Evolutionary conservation across 2,888 invertebrate genomes (phyloP), one percentile per base, ranked within the genome.

Genomic region (Drosophila aldrichi): DNA sequence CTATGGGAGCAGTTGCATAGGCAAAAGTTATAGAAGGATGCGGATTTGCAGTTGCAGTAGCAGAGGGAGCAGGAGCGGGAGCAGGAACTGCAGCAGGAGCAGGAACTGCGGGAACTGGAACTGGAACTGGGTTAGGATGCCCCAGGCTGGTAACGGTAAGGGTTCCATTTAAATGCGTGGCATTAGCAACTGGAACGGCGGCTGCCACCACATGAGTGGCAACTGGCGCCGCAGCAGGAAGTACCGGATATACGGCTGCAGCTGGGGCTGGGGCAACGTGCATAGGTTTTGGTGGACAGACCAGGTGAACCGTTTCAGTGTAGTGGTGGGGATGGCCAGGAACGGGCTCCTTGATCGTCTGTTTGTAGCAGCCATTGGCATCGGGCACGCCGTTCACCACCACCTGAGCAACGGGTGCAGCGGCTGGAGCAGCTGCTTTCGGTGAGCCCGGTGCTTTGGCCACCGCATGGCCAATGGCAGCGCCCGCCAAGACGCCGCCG

Each of bases 341-440:
- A 20, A 82, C 40, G 4, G 82, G 87, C 16, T 88, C 79, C 25
- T 74, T 81, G 7, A 88, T 59, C 1, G 74, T 88, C 65, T 85
- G 88, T 29, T 29, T 75, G 25, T 89, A 89, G 61, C 87, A 87
- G 3, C 87, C 87, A 34, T 77, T 75, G 14, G 77, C 71, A 51
- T 75, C 70, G 14, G 67, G 60, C 0, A 55, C 20, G 0, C 85
- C 74, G 0, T 70, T 78, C 44, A 76, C 88, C 6, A 86, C 68
- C 4, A 77, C 77, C 16, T 77, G 84, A 6, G 73, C 70, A 3
- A 74, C 67, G 1, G 78, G 60, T 8, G 74, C 44, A 3, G 71
- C 54, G 1, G 81, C 52, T 10, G 86, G 44, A 14, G 74, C 70
- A 6, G 71, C 32, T 12, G 75, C 22, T 2, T 58, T 49, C 3